Evolutionary conservation across 1,140 invertebrate species (phyloP).

Genomic region (Metaphire vulgaris): DNA sequence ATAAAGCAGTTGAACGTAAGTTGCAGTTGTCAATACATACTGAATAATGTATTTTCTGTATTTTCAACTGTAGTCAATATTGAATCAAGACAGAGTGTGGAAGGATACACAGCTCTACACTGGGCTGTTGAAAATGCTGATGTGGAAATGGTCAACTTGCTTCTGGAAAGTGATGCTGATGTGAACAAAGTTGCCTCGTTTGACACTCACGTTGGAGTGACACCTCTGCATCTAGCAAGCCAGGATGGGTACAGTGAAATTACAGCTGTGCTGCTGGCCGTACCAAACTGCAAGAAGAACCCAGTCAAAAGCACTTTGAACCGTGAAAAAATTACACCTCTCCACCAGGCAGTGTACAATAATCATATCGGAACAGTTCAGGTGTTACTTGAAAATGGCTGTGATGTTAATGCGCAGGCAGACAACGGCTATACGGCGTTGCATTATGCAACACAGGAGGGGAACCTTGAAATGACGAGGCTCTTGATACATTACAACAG

Average conservation of each 20-base stretch:
- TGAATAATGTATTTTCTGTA: too few relatives aligned
- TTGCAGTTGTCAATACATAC: too few relatives aligned
- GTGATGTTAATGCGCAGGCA: slow-evolving; percentile 61
- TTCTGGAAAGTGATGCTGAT: slow-evolving; percentile 15
- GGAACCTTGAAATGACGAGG: slow-evolving; percentile 11
- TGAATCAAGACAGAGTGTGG: too few relatives aligned
- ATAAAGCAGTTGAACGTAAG: too few relatives aligned
- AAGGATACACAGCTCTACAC: slow-evolving; percentile 71
- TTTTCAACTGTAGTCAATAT: too few relatives aligned
- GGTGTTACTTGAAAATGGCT: slow-evolving; percentile 56
- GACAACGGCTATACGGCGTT: slow-evolving; percentile 62
- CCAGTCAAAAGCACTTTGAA: slow-evolving; percentile 38
- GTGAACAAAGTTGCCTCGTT: slow-evolving; percentile 23
- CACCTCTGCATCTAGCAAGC: slow-evolving; percentile 27
- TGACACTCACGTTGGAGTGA: slow-evolving; percentile 33
- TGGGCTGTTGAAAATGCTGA: slow-evolving; percentile 34
- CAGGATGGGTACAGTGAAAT: slow-evolving; percentile 27
- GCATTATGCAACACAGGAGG: slow-evolving; percentile 53
- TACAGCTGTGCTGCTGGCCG: slow-evolving; percentile 7
- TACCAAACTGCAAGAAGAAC: slow-evolving; percentile 10
- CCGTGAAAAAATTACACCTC: slow-evolving; percentile 50
- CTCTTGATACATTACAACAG: slow-evolving; percentile 6
- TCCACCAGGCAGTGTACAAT: slow-evolving; percentile 58
- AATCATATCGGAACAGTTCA: slow-evolving; percentile 51
- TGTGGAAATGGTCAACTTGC: slow-evolving; percentile 16